phyloP scores from a whole-genome alignment of 1,140 invertebrate species.

The Augochlora pura region DNA sequence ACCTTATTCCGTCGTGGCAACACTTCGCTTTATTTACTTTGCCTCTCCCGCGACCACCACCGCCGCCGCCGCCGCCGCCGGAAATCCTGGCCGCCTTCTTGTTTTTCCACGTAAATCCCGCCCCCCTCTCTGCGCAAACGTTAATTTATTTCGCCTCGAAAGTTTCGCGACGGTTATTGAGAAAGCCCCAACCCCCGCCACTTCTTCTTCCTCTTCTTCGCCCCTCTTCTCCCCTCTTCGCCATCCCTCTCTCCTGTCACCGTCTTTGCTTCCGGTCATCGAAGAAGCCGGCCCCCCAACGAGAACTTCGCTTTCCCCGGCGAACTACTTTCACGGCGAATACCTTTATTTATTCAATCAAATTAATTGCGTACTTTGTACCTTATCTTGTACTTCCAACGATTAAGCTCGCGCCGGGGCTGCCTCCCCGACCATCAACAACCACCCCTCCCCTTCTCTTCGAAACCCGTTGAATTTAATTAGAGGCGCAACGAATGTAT shows the following conservation, averaged over 20 bases:
- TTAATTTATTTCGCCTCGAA: conserved; percentile 26
- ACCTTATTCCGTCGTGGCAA: conserved; percentile 33
- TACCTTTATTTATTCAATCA: background rate
- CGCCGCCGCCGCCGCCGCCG: background rate
- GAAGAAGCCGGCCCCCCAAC: background rate
- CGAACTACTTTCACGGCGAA: background rate
- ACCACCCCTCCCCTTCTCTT: no score
- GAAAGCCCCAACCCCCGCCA: background rate
- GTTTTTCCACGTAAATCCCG: conserved; percentile 24
- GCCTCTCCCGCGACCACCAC: no score
- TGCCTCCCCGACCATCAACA: no score
- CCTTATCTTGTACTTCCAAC: no score
- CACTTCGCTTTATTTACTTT: conserved; percentile 30
- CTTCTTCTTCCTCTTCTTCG: no score
- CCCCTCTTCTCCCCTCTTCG: no score
- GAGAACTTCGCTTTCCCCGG: background rate
- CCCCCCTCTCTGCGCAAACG: background rate
- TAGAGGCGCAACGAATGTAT: no score
- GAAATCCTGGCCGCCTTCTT: background rate
- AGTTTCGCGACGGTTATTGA: background rate
- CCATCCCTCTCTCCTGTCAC: no score
- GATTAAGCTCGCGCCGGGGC: no score
- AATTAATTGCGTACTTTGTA: background rate
- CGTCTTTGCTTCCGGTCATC: background rate
- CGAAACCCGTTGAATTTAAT: no score